Conservation (phyloP, 2,888 invertebrate genomes). For the Rutpela maculata region DNA sequence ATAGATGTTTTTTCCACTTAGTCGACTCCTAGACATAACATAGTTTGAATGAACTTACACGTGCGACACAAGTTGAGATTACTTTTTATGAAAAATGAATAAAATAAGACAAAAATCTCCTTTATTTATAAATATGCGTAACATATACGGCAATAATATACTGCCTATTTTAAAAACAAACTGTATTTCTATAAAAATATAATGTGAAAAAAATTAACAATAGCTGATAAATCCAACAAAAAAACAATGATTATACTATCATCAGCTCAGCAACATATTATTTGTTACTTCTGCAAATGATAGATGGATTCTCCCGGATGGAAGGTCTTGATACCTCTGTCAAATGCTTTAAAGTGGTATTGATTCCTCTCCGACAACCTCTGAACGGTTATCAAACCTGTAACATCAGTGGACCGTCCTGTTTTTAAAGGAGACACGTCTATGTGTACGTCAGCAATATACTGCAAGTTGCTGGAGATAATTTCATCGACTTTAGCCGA, state of each 20-base stretch:
- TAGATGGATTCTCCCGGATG: slow-evolving; percentile 78
- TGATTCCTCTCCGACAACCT: slow-evolving; percentile 73
- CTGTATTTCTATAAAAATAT: slow-evolving; percentile 6
- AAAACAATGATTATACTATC: background rate
- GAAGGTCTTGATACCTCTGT: slow-evolving; percentile 84
- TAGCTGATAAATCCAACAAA: background rate
- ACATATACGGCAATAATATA: slow-evolving; percentile 29
- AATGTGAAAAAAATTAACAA: slow-evolving; percentile 24
- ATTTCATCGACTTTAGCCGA: slow-evolving; percentile 77
- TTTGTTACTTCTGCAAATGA: slow-evolving; percentile 63
- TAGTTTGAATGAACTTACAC: too few relatives aligned
- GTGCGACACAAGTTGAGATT: too few relatives aligned
- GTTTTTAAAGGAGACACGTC: slow-evolving; percentile 82
- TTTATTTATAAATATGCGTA: too few relatives aligned
- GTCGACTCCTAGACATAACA: too few relatives aligned
- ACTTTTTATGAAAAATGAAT: too few relatives aligned
- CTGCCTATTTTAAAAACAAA: slow-evolving; percentile 20
- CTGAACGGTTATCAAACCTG: slow-evolving; percentile 80
- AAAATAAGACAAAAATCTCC: too few relatives aligned
- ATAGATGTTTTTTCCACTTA: too few relatives aligned
- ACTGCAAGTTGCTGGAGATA: slow-evolving; percentile 78
- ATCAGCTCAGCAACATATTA: background rate
- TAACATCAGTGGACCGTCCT: slow-evolving; percentile 84
- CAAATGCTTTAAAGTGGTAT: slow-evolving; percentile 83
- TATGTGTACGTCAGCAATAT: slow-evolving; percentile 80